phyloP scores from a whole-genome alignment of 2,797 vertebrate genomes.

The Myripristis murdjan region DNA sequence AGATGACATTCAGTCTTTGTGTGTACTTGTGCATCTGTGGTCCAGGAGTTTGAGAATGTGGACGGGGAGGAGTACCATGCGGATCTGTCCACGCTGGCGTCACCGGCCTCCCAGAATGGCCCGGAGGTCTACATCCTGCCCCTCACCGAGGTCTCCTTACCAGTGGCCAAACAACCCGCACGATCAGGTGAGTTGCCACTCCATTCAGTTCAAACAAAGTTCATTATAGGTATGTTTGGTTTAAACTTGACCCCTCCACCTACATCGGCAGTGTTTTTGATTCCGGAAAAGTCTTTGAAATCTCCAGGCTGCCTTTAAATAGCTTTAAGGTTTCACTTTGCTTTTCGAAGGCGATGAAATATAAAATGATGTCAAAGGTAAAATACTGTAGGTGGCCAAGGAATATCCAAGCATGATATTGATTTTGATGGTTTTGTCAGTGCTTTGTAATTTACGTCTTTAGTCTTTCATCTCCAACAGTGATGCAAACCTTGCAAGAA shows the following conservation, averaged over 20 bases:
- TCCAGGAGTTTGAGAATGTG: conserved; percentile 94
- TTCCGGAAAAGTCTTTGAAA: background rate
- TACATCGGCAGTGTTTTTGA: background rate
- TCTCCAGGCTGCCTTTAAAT: background rate
- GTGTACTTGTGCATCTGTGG: background rate
- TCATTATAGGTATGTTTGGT: background rate
- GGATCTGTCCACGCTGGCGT: conserved; percentile 89
- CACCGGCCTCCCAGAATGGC: conserved; percentile 88
- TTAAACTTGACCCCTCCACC: background rate
- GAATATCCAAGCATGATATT: conserved; percentile 14
- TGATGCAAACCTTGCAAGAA: conserved; percentile 28
- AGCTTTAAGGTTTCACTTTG: background rate
- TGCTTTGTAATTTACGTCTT: background rate
- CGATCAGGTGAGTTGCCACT: conserved; percentile 88
- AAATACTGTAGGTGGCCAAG: background rate
- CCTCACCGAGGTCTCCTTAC: conserved; percentile 93
- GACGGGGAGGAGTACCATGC: conserved; percentile 92
- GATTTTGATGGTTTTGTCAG: background rate
- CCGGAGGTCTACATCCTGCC: conserved; percentile 96
- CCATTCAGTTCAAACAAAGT: background rate
- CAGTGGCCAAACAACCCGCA: conserved; percentile 92
- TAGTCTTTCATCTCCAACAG: background rate
- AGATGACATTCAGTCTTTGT: conserved; percentile 2
- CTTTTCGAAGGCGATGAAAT: background rate
- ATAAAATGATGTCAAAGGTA: conserved; percentile 4